phyloP scores from a whole-genome alignment of 2,797 vertebrate genomes.

The Bovichtus diacanthus region DNA sequence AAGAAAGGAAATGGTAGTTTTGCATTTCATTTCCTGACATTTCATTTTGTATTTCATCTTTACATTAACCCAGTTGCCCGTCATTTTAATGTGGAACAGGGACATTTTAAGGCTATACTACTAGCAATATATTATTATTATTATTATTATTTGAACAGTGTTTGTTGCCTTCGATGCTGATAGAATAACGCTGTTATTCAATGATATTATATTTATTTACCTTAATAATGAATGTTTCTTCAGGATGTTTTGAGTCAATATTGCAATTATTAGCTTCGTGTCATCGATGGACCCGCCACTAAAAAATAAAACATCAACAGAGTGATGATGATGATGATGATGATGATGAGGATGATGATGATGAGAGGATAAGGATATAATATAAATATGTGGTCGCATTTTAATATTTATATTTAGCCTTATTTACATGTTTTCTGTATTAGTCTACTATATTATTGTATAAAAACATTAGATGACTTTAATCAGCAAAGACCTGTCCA shows the following conservation, averaged over 20 bases:
- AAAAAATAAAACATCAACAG: conserved; percentile 29
- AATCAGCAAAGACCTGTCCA: neutral
- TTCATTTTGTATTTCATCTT: neutral
- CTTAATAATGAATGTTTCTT: neutral
- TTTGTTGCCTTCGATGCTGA: neutral
- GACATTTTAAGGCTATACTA: neutral
- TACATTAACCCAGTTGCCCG: neutral
- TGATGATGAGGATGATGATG: neutral
- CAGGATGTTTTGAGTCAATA: neutral
- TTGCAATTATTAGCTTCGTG: neutral
- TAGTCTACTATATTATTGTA: neutral
- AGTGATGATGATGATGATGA: conserved; percentile 13
- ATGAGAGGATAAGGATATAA: neutral
- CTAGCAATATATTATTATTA: neutral
- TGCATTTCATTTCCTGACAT: neutral
- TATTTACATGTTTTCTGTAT: neutral
- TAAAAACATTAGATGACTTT: neutral
- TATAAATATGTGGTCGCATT: neutral
- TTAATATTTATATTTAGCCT: neutral
- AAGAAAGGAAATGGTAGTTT: neutral
- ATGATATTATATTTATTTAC: neutral
- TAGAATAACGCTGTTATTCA: neutral
- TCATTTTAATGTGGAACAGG: neutral
- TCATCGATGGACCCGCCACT: neutral
- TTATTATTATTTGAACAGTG: neutral